Conservation (phyloP, 2,888 invertebrate genomes). For the Ceramica pisi region DNA sequence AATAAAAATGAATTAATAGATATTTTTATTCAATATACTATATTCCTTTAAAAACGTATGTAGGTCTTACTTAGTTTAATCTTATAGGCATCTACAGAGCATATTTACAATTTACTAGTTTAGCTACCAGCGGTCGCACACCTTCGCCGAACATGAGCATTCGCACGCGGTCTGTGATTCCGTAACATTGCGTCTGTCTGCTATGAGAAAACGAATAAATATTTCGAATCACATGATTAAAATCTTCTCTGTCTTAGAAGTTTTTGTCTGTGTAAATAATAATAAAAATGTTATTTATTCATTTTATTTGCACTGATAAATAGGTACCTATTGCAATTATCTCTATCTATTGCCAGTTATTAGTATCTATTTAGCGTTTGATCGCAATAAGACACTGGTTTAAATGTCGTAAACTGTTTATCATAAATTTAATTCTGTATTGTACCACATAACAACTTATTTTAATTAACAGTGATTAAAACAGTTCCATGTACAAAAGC, state of each 20-base stretch:
- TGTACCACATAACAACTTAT: no score
- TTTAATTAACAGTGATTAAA: no score
- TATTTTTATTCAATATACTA: not conserved
- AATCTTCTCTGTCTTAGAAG: not conserved
- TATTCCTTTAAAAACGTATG: not conserved
- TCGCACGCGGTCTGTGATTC: not conserved
- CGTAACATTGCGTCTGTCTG: not conserved
- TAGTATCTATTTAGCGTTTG: not conserved
- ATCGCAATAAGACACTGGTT: conserved; percentile 1
- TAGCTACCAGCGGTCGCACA: not conserved
- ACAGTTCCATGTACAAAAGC: no score
- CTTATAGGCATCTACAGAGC: not conserved
- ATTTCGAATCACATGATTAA: not conserved
- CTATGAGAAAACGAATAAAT: not conserved
- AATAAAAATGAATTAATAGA: not conserved
- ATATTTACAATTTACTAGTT: not conserved
- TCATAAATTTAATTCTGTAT: not conserved
- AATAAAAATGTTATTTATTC: not conserved
- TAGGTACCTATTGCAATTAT: no score
- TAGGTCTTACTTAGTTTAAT: conserved; percentile 2
- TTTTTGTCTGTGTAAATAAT: not conserved
- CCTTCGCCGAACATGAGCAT: not conserved
- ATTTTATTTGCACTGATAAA: not conserved
- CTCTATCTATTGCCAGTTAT: no score
- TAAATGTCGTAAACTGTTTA: conserved; percentile 13